A percentile compares a stretch with the other conserved stretches of the same genome.
These are phyloP conservation scores for Tadarida brasiliensis DNA, from an alignment of 2,797 vertebrate species.

Conservation along the genomic window DNA sequence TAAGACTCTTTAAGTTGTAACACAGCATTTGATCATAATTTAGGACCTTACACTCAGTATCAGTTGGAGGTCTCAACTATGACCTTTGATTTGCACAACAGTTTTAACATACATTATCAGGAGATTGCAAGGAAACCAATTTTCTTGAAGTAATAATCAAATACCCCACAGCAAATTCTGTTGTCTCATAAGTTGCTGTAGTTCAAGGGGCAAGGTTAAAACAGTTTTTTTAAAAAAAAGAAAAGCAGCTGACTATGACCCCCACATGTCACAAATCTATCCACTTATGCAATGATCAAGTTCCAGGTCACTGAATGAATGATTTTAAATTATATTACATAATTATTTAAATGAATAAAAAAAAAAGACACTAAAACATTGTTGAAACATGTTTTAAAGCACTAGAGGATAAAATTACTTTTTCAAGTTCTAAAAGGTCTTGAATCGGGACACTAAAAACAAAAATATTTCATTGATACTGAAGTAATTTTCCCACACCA, in stretches of 20 bases:
- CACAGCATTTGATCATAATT: background rate
- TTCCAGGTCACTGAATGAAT: slow-evolving; percentile 41
- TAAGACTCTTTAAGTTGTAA: background rate
- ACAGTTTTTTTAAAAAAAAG: background rate
- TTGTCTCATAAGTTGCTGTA: slow-evolving; percentile 53
- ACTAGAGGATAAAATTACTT: slow-evolving; percentile 31
- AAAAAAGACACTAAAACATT: slow-evolving; percentile 36
- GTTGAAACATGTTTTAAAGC: slow-evolving; percentile 56
- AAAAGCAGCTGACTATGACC: slow-evolving; percentile 12
- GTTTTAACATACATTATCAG: slow-evolving; percentile 12
- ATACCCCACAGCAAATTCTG: background rate
- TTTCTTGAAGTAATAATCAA: background rate
- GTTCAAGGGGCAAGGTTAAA: slow-evolving; percentile 62
- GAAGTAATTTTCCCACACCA: background rate
- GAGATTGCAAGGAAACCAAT: slow-evolving; percentile 57
- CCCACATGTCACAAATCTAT: background rate
- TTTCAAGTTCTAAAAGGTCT: slow-evolving; percentile 39
- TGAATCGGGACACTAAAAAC: background rate
- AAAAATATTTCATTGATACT: background rate
- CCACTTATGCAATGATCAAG: background rate
- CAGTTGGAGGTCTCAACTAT: background rate
- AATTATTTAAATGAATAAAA: slow-evolving; percentile 6
- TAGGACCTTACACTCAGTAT: background rate
- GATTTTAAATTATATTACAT: slow-evolving; percentile 57
- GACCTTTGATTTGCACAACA: background rate